phyloP scores from a whole-genome alignment of 2,888 invertebrate species.

The Acanthacorydalis orientalis region DNA sequence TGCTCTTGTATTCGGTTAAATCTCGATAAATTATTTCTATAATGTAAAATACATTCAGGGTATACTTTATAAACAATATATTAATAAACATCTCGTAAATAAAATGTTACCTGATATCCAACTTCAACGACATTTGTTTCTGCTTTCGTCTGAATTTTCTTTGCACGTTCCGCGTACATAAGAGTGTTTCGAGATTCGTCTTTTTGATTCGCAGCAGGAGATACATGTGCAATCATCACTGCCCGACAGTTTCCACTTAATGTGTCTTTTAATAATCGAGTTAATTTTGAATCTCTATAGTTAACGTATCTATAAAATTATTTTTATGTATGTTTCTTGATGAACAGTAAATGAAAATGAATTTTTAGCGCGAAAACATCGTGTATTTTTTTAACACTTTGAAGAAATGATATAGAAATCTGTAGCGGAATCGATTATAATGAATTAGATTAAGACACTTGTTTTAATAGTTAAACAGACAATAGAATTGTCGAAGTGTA shows the following conservation, averaged over 20 bases:
- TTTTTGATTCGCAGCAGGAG: slow-evolving; percentile 61
- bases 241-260: slow-evolving; percentile 85
- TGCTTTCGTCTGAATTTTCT: slow-evolving; percentile 81
- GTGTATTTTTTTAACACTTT: no score
- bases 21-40: no score
- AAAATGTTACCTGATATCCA: slow-evolving; percentile 38
- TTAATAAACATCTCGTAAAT: not conserved
- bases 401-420: no score
- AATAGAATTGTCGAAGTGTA: no score
- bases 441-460: no score
- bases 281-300: slow-evolving; percentile 89
- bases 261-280: slow-evolving; percentile 73
- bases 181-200: slow-evolving; percentile 87
- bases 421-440: no score
- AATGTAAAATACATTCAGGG: no score
- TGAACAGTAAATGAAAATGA: no score
- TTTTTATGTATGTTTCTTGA: slow-evolving; percentile 12
- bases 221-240: slow-evolving; percentile 93
- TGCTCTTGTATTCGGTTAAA: no score
- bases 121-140: slow-evolving; percentile 31
- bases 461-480: no score
- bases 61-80: no score
- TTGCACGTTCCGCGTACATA: slow-evolving; percentile 85
- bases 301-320: slow-evolving; percentile 57
- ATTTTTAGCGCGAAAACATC: no score